Evolutionary conservation across 2,888 invertebrate species (phyloP).

Genomic region (Apodemia zela): DNA sequence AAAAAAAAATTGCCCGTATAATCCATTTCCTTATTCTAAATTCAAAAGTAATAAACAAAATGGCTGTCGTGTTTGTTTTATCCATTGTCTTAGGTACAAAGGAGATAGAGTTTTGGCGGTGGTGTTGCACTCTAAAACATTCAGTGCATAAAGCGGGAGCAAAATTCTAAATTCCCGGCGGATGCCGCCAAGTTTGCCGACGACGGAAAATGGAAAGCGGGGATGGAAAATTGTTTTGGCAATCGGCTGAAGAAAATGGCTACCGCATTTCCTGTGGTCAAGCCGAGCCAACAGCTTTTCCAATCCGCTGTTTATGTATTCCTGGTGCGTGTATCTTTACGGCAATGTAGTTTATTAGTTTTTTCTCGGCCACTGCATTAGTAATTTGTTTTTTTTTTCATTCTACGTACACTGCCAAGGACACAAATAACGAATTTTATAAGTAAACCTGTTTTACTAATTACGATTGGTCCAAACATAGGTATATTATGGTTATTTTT

Average conservation of each 20-base stretch:
- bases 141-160: slow-evolving; percentile 48
- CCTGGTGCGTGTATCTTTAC: slow-evolving; percentile 44
- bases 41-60: slow-evolving; percentile 20
- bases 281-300: slow-evolving; percentile 67
- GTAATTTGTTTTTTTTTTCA: slow-evolving; percentile 12
- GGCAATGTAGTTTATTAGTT: slow-evolving; percentile 22
- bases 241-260: slow-evolving; percentile 64
- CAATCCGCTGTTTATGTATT: slow-evolving; percentile 57
- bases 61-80: slow-evolving; percentile 25
- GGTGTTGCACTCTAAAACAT: slow-evolving; percentile 37
- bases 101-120: slow-evolving; percentile 41
- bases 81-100: slow-evolving; percentile 42
- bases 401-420: background rate
- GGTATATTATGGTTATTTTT: no score
- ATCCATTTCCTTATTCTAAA: background rate
- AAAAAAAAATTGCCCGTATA: no score
- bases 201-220: slow-evolving; percentile 65
- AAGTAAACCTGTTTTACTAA: background rate
- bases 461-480: background rate
- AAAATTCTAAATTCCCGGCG: slow-evolving; percentile 52
- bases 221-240: slow-evolving; percentile 70
- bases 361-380: slow-evolving; percentile 22
- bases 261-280: slow-evolving; percentile 77
- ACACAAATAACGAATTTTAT: background rate
- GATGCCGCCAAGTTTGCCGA: slow-evolving; percentile 63